These are phyloP conservation scores for Ochropleura leucogaster DNA, from an alignment of 2,888 invertebrate genomes.

Conservation along the genomic window DNA sequence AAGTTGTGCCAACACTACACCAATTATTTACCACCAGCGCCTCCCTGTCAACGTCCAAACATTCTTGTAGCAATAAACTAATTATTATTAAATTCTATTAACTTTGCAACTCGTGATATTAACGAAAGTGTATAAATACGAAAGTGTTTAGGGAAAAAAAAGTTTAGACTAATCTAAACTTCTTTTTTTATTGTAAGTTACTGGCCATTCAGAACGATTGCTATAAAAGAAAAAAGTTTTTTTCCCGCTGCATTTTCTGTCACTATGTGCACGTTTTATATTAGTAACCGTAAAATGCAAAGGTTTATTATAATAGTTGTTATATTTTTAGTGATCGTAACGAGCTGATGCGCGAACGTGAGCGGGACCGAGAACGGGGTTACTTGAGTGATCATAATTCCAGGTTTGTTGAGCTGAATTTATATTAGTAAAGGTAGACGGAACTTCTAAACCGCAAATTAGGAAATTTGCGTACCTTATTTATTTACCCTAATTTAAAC, in stretches of 20 bases:
- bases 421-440: neutral
- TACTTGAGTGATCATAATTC: conserved; percentile 96
- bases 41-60: neutral
- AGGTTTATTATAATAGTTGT: neutral
- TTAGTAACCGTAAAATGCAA: neutral
- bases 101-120: neutral
- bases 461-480: neutral
- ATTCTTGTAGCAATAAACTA: neutral
- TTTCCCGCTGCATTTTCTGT: conserved; percentile 6
- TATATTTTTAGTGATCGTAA: conserved; percentile 93
- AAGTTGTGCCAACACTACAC: neutral
- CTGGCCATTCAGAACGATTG: conserved; percentile 3
- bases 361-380: conserved; percentile 91
- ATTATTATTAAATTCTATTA: neutral
- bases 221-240: neutral
- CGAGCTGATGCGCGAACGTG: conserved; percentile 95
- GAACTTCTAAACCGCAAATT: neutral
- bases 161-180: neutral
- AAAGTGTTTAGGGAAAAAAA: too few species aligned
- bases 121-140: neutral
- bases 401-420: conserved; percentile 86
- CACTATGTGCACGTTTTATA: neutral
- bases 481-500: neutral
- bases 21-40: neutral
- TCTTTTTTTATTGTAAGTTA: neutral